Conservation (phyloP, 2,888 invertebrate species). For the Rhamnusium bicolor region DNA sequence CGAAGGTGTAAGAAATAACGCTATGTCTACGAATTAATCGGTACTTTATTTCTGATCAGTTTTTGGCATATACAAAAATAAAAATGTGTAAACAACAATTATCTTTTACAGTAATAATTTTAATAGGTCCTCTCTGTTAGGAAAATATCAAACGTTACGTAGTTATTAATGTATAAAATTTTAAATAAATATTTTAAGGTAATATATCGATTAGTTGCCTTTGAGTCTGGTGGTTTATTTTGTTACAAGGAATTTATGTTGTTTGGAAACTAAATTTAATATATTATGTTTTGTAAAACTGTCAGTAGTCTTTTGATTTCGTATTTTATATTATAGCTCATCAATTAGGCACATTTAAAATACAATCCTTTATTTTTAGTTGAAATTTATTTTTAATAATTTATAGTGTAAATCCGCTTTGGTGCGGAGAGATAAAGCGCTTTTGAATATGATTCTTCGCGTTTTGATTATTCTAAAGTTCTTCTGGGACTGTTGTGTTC, state of each 20-base stretch:
- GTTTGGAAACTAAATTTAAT: constrained; percentile 37
- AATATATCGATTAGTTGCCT: constrained; percentile 32
- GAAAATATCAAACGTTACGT: constrained; percentile 23
- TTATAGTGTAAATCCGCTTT: constrained; percentile 3
- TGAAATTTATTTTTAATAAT: constrained; percentile 25
- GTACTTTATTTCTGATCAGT: too few relatives aligned
- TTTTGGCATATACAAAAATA: too few relatives aligned
- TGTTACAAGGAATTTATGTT: constrained; percentile 37
- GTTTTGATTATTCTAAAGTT: constrained; percentile 12
- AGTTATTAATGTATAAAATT: constrained; percentile 28
- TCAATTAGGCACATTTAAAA: constrained; percentile 30
- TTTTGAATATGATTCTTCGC: constrained; percentile 7
- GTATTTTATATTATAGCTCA: constrained; percentile 26
- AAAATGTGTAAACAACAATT: too few relatives aligned
- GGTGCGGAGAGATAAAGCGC: neutral
- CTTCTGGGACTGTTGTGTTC: constrained; percentile 4
- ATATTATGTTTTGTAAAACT: constrained; percentile 36
- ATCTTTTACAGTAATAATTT: constrained; percentile 6
- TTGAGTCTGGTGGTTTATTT: constrained; percentile 31
- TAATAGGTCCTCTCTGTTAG: constrained; percentile 24
- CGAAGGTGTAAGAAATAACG: too few relatives aligned
- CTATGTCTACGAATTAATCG: too few relatives aligned
- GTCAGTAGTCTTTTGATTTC: constrained; percentile 34
- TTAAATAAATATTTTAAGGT: constrained; percentile 35
- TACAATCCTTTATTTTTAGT: constrained; percentile 32